Percentiles rank a stretch among this genome's conserved stretches.
These are phyloP conservation scores for Esox lucius DNA, from an alignment of 2,797 vertebrate genomes.

Conservation along the genomic window DNA sequence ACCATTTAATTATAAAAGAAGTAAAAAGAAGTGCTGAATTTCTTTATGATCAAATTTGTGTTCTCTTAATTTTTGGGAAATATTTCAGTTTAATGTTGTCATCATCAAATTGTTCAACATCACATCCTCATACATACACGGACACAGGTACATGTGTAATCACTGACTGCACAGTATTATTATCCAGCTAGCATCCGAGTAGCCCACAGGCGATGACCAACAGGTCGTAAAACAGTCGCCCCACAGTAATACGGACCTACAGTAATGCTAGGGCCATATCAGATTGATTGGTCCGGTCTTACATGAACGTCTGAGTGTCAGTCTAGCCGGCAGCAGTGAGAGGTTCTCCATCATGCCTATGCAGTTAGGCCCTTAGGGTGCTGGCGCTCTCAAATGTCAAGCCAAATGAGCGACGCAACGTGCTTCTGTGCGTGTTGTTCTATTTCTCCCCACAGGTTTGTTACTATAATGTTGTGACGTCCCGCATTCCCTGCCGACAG, in stretches of 20 bases:
- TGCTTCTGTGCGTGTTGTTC: conserved; percentile 44
- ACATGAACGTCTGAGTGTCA: conserved; percentile 51
- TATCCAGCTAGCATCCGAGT: not conserved
- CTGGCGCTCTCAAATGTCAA: conserved; percentile 64
- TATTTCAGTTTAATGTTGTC: not conserved
- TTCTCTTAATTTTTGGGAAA: not conserved
- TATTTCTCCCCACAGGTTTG: conserved; percentile 44
- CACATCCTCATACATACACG: conserved; percentile 10
- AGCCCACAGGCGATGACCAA: conserved; percentile 34
- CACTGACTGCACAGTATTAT: not conserved
- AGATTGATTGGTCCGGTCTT: conserved; percentile 53
- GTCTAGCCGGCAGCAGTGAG: conserved; percentile 35
- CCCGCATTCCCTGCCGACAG: not conserved
- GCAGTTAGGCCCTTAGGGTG: conserved; percentile 48
- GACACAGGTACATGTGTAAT: conserved; percentile 3
- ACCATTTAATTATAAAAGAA: conserved; percentile 31
- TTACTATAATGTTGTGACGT: conserved; percentile 26
- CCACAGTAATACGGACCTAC: conserved; percentile 51
- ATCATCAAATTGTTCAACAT: not conserved
- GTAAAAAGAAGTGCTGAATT: conserved; percentile 27
- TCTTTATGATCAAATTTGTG: conserved; percentile 5
- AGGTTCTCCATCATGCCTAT: conserved; percentile 43
- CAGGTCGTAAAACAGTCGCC: conserved; percentile 50
- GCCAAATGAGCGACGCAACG: conserved; percentile 61
- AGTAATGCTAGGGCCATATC: conserved; percentile 48